Percentiles rank a stretch among this genome's conserved stretches.
Evolutionary conservation across 2,797 vertebrate species (phyloP).

Genomic region (Centropyge bicolor): DNA sequence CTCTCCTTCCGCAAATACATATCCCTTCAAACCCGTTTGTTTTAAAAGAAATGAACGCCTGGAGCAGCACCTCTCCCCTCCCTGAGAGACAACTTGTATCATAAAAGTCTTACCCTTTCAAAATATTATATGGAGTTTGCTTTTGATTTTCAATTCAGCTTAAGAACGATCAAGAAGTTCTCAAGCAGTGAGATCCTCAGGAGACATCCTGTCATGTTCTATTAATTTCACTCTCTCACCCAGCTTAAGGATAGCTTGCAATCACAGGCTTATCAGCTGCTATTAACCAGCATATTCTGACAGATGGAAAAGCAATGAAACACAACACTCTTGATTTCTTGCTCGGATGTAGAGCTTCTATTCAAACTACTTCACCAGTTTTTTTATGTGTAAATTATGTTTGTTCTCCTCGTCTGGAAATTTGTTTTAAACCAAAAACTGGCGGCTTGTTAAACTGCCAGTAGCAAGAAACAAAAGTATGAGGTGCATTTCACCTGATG

Average conservation of each 20-base stretch:
- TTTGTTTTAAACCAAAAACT: conserved; percentile 16
- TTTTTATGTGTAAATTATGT: conserved; percentile 24
- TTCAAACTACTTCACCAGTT: neutral
- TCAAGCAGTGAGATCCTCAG: conserved; percentile 10
- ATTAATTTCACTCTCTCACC: conserved; percentile 22
- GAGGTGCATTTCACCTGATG: conserved; percentile 24
- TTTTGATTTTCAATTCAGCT: conserved; percentile 38
- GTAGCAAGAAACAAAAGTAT: conserved; percentile 9
- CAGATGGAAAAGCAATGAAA: conserved; percentile 18
- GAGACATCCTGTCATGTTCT: conserved; percentile 33
- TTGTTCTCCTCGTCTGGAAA: conserved; percentile 9
- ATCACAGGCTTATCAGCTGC: conserved; percentile 15
- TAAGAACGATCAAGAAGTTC: conserved; percentile 25
- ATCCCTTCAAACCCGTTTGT: neutral
- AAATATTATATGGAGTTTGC: conserved; percentile 20
- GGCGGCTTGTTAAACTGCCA: conserved; percentile 56
- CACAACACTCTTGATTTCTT: conserved; percentile 18
- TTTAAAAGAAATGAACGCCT: conserved; percentile 21
- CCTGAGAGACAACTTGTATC: conserved; percentile 7
- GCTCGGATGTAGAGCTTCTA: neutral
- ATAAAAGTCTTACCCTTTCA: conserved; percentile 27
- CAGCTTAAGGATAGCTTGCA: conserved; percentile 12
- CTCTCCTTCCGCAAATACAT: conserved; percentile 2
- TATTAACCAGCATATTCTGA: conserved; percentile 23
- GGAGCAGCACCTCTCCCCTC: neutral